Conservation (phyloP, 2,113 vertebrate genomes). For the Indicator maculatus region DNA sequence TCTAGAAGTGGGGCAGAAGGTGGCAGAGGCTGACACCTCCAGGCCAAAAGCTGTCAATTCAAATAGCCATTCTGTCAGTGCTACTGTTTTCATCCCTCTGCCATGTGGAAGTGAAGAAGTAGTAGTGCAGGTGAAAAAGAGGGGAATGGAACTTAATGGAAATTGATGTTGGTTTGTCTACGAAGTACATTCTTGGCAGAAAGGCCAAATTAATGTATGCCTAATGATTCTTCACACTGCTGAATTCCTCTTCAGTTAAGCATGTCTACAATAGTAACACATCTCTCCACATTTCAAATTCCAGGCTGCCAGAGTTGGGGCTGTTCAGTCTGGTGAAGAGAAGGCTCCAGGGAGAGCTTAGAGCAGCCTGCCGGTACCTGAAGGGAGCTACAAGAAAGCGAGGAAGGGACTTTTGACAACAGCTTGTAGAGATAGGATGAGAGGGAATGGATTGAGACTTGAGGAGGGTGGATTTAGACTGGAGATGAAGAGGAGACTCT, state of each 20-base stretch:
- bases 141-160: neutral
- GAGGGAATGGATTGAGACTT: no score
- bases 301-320: no score
- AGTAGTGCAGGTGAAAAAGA: neutral
- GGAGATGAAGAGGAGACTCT: no score
- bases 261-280: neutral
- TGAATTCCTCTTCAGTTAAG: neutral
- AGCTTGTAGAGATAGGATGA: no score
- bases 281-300: neutral
- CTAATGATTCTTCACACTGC: neutral
- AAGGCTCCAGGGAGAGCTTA: no score
- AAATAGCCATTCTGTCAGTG: neutral
- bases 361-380: no score
- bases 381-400: no score
- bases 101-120: neutral
- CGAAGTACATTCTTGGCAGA: neutral
- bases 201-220: neutral
- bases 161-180: neutral
- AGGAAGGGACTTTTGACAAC: no score
- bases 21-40: neutral
- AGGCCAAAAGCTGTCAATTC: neutral
- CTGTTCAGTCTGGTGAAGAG: no score
- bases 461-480: no score
- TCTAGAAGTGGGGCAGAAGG: neutral
- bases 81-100: neutral